A percentile compares a stretch with the other conserved stretches of the same genome.
Conservation (phyloP, 2,888 invertebrate genomes). For the Gortyna flavago region DNA sequence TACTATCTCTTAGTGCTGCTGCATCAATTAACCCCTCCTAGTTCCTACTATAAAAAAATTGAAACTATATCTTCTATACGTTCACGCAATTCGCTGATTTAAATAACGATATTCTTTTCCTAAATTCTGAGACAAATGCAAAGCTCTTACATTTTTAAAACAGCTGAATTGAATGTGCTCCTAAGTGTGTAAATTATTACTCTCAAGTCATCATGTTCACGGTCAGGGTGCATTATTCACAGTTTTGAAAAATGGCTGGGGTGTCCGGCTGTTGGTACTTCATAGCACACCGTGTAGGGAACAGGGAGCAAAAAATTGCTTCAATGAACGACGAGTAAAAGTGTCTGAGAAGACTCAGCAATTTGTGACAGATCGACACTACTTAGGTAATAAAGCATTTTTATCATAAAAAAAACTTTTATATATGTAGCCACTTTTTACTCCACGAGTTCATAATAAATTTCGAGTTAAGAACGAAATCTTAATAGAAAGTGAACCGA, state of each 20-base stretch:
- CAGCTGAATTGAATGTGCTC: conserved; percentile 31
- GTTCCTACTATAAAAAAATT: neutral
- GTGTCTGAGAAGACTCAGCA: neutral
- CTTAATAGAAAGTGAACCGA: conserved; percentile 12
- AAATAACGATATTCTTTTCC: neutral
- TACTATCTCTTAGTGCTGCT: neutral
- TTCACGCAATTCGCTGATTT: neutral
- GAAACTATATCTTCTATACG: neutral
- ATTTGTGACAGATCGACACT: neutral
- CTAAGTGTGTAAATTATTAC: conserved; percentile 49
- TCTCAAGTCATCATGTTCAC: conserved; percentile 47
- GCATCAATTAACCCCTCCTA: neutral
- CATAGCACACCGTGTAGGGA: conserved; percentile 30
- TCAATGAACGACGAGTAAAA: neutral
- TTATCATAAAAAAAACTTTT: neutral
- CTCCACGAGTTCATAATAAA: conserved; percentile 5
- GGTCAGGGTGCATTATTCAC: conserved; percentile 49
- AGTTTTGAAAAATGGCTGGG: conserved; percentile 46
- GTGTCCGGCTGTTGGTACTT: conserved; percentile 39
- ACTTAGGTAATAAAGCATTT: neutral
- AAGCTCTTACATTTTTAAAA: conserved; percentile 10
- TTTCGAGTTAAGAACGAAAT: conserved; percentile 25
- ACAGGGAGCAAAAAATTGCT: conserved; percentile 9
- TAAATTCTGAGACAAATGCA: neutral
- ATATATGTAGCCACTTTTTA: neutral